phyloP scores from a whole-genome alignment of 2,113 vertebrate genomes.

The Neogobius melanostomus region DNA sequence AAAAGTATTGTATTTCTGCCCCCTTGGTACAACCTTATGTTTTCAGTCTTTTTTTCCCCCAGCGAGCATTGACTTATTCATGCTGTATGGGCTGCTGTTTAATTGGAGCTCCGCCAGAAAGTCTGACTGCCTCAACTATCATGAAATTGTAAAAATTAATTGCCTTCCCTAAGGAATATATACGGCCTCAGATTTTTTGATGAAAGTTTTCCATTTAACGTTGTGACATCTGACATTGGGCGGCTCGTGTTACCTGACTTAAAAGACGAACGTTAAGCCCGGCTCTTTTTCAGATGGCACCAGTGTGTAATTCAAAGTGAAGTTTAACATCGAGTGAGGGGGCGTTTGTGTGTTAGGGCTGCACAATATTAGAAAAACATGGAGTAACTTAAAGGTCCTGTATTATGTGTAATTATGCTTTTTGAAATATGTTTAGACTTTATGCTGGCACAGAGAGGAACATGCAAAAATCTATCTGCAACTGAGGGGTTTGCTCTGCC shows the following conservation, averaged over 20 bases:
- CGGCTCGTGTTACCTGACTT: slow-evolving; percentile 50
- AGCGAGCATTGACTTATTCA: slow-evolving; percentile 45
- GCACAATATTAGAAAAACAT: slow-evolving; percentile 1
- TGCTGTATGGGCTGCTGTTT: slow-evolving; percentile 36
- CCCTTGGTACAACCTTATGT: slow-evolving; percentile 21
- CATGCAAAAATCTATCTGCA: no score
- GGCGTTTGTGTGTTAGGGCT: slow-evolving; percentile 5
- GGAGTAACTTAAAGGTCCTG: not conserved
- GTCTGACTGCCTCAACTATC: slow-evolving; percentile 43
- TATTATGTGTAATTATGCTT: no score
- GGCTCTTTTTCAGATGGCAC: slow-evolving; percentile 34
- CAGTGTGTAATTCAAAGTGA: slow-evolving; percentile 39
- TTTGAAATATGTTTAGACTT: no score
- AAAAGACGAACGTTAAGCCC: slow-evolving; percentile 39
- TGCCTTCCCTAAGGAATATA: slow-evolving; percentile 37
- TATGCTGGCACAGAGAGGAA: no score
- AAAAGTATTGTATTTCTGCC: slow-evolving; percentile 54
- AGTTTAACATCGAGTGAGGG: slow-evolving; percentile 25
- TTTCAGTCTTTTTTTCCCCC: slow-evolving; percentile 38
- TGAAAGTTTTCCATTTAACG: slow-evolving; percentile 55
- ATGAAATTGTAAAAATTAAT: slow-evolving; percentile 59
- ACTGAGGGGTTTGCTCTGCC: no score
- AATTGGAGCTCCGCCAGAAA: slow-evolving; percentile 44
- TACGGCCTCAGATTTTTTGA: slow-evolving; percentile 25
- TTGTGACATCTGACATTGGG: slow-evolving; percentile 32